Base-by-base conservation (phyloP, 2,888 invertebrate genomes). In the Sarcophaga caerulescens region DNA sequence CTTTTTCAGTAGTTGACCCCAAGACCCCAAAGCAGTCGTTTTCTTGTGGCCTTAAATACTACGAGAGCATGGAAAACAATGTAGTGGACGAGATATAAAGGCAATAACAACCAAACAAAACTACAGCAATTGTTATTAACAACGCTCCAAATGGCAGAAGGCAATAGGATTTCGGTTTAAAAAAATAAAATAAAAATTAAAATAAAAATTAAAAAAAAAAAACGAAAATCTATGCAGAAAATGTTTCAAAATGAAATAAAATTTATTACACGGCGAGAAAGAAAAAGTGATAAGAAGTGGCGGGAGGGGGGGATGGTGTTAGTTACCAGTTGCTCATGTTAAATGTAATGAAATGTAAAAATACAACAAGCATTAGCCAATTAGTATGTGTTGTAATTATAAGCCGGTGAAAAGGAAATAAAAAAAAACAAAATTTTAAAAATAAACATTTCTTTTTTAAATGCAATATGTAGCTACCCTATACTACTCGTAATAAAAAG, bases 121-220 rank as follows among this genome's bases (percentile, higher is more conserved):
- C 35, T 60, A 59, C 23, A 57, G n/a, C 85, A 85, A 79, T 82
- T 82, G 82, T 52, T 66, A 76, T 85, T 85, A 85, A 44, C 47
- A 69, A 74, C 59, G 85, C 77, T 83, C 83, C 76, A 85, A 83
- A 83, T 69, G 83, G 73, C 65, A 75, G 75, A 60, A 75, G 35
- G 35, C 52, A 86, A 84, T 84, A 71, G 81, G 81, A 78, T 86
- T 84, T 52, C 17, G n/a, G n/a, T n/a, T n/a, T n/a, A n/a, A n/a
- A n/a, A n/a, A n/a, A n/a, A n/a, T n/a, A n/a, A n/a, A n/a, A n/a
- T n/a, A n/a, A n/a, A 3, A 8, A 60, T 47, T 70, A 35, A 14
- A 60, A 77, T 35, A 66, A 3, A 52, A 63, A 63, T n/a, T n/a
- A 60, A 63, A 14, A 78, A 57, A 63, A 63, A 66, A 69, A 14